These are phyloP conservation scores for Diceros bicornis DNA, from an alignment of 2,797 vertebrate genomes.

Conservation along the genomic window DNA sequence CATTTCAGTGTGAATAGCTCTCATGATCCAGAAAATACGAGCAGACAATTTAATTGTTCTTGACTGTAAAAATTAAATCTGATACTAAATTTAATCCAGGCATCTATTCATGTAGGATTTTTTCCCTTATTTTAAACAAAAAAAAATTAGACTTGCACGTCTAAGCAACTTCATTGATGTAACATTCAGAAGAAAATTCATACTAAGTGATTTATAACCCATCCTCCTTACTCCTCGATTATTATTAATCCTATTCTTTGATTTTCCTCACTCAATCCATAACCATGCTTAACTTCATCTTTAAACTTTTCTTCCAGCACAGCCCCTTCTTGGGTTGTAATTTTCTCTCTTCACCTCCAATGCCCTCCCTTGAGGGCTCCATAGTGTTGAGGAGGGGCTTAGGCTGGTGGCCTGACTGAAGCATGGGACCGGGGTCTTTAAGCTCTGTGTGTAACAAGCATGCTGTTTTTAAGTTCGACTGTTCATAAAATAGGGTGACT, in stretches of 20 bases:
- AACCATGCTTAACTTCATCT: background rate
- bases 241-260: background rate
- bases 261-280: background rate
- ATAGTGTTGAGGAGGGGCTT: background rate
- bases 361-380: background rate
- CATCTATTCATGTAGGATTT: slow-evolving; percentile 75
- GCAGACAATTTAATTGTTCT: slow-evolving; percentile 81
- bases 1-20: slow-evolving; percentile 79
- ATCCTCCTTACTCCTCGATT: background rate
- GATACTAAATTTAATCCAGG: slow-evolving; percentile 79
- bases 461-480: background rate
- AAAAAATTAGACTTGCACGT: slow-evolving; percentile 74
- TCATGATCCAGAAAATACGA: slow-evolving; percentile 78
- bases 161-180: slow-evolving; percentile 68
- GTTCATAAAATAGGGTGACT: background rate
- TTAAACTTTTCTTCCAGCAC: background rate
- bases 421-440: background rate
- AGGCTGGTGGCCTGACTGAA: background rate
- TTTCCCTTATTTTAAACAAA: slow-evolving; percentile 68
- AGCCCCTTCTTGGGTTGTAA: background rate
- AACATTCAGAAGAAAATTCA: slow-evolving; percentile 62
- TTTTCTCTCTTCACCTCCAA: background rate
- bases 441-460: background rate
- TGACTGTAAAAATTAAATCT: slow-evolving; percentile 81
- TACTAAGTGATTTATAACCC: slow-evolving; percentile 13